These are phyloP conservation scores for Tinea trinotella DNA, from an alignment of 2,888 invertebrate species.

Conservation along the genomic window DNA sequence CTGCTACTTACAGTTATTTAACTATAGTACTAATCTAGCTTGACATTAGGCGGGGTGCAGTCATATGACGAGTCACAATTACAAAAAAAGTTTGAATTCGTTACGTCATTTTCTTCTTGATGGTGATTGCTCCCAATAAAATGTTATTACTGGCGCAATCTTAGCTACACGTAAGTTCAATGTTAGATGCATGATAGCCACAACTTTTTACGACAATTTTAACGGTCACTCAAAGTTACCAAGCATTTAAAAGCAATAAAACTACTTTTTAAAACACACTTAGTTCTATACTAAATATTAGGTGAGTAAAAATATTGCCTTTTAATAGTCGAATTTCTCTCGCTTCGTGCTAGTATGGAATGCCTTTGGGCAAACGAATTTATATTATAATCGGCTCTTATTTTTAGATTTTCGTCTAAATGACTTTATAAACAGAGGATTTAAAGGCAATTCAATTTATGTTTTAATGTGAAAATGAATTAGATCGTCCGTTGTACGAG, in stretches of 20 bases:
- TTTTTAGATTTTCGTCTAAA: slow-evolving; percentile 30
- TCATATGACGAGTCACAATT: no score
- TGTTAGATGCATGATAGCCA: slow-evolving; percentile 11
- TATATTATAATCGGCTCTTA: slow-evolving; percentile 29
- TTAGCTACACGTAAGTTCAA: background rate
- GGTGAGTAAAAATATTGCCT: slow-evolving; percentile 57
- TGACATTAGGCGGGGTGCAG: no score
- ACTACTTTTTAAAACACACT: slow-evolving; percentile 46
- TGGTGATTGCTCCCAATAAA: slow-evolving; percentile 2
- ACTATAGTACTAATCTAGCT: no score
- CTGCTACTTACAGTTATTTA: no score
- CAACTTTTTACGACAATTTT: slow-evolving; percentile 39
- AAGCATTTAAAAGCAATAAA: slow-evolving; percentile 64
- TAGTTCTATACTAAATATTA: slow-evolving; percentile 38
- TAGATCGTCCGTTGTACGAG: slow-evolving; percentile 5
- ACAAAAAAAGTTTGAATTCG: no score
- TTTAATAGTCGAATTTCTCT: slow-evolving; percentile 53
- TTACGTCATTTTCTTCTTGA: background rate
- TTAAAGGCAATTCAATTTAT: slow-evolving; percentile 29
- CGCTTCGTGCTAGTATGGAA: slow-evolving; percentile 22
- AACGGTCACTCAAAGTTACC: slow-evolving; percentile 36
- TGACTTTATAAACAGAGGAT: slow-evolving; percentile 43
- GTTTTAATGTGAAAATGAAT: slow-evolving; percentile 35
- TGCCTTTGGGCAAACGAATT: slow-evolving; percentile 27
- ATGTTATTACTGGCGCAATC: background rate